Evolutionary conservation across 2,797 vertebrate genomes (phyloP), one percentile per base, ranked within the genome.

Genomic region (Cyclopterus lumpus): DNA sequence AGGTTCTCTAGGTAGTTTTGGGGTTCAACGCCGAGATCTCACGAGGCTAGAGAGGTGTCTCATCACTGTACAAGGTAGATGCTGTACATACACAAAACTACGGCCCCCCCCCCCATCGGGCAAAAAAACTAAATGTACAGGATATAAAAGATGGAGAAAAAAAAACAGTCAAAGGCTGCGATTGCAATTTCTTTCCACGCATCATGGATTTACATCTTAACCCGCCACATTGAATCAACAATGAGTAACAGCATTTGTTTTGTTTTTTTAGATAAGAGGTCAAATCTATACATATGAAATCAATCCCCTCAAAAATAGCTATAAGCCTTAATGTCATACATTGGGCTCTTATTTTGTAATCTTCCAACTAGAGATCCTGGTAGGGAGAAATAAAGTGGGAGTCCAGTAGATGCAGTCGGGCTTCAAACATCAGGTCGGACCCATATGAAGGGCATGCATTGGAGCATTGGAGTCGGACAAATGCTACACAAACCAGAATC

Each of bases 121-220:
- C 90, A 92, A 94, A 95, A 46, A 63, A 60, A 51, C 16, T 28
- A 18, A 32, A 63, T n/a, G 10, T 26, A 75, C 26, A 92, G 91
- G 28, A 68, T 84, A 44, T 60, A 68, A 68, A 81, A 63, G 48
- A 18, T 28, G 4, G 53, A 6, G n/a, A n/a, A 6, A 28, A 63
- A 70, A 65, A 22, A 67, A 48, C 7, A 26, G 34, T n/a, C 32
- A 60, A 55, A 83, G 59, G 71, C 80, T 84, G 80, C 63, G 26
- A 75, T 62, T 80, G 75, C 64, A 54, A 75, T 73, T 69, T 77
- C 77, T 72, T 81, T 83, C 68, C 61, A 74, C 22, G 1, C 40
- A 28, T 67, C 46, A 24, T 53, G 34, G 72, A 81, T 83, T 59
- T 68, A 78, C 77, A 67, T 70, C 66, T 60, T 59, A 48, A 78